These are phyloP conservation scores for Silvanus unidentatus DNA, from an alignment of 2,888 invertebrate species.

Conservation along the genomic window DNA sequence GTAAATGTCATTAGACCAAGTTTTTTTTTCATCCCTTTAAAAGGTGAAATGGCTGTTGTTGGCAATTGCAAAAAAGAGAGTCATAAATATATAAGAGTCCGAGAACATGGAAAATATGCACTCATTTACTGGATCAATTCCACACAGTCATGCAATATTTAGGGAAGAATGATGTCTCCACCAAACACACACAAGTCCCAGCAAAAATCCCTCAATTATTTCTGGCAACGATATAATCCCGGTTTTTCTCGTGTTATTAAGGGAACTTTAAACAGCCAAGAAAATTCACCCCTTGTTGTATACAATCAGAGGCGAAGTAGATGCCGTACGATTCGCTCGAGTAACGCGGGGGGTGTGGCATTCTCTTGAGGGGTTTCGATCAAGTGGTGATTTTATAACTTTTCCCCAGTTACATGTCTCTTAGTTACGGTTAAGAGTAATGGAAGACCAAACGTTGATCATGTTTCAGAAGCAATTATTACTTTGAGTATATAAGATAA, in stretches of 20 bases:
- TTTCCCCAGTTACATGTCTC: constrained; percentile 12
- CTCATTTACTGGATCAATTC: too few species aligned
- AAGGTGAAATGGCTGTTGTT: constrained; percentile 26
- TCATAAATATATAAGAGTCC: too few species aligned
- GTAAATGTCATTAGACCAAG: constrained; percentile 1
- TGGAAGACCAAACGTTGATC: not conserved
- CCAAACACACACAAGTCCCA: too few species aligned
- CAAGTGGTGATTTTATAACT: constrained; percentile 38
- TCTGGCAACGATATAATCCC: not conserved
- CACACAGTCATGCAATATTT: too few species aligned
- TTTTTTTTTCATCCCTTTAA: constrained; percentile 26
- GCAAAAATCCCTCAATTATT: constrained; percentile 1
- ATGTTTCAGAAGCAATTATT: too few species aligned
- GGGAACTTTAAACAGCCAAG: constrained; percentile 28
- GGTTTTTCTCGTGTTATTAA: not conserved
- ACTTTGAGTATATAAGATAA: too few species aligned
- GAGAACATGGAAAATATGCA: too few species aligned
- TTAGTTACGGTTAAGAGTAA: constrained; percentile 1
- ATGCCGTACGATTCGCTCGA: constrained; percentile 44
- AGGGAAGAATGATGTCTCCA: too few species aligned
- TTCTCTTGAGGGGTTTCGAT: constrained; percentile 34
- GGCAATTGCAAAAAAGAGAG: not conserved
- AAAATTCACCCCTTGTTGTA: constrained; percentile 29
- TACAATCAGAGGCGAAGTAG: constrained; percentile 40
- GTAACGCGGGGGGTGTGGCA: constrained; percentile 36